Evolutionary conservation across 30 jellyfish, hydroid and myxozoan genomes (phyloP).

Genomic region (Hydra vulgaris): DNA sequence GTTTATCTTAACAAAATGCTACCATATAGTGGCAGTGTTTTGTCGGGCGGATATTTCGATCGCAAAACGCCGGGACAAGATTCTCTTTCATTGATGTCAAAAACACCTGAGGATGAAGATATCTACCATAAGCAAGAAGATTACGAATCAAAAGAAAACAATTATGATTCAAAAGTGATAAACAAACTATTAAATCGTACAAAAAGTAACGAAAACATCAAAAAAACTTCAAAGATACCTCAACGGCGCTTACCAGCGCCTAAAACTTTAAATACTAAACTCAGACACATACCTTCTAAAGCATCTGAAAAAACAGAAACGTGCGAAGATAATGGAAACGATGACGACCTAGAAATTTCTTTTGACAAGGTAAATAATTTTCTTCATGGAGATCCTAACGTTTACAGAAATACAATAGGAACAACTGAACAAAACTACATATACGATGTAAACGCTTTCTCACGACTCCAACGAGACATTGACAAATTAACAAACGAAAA

Average conservation of each 20-base stretch:
- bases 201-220: background rate
- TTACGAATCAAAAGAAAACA: background rate
- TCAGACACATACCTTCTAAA: background rate
- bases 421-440: constrained; percentile 24
- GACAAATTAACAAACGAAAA: constrained; percentile 9
- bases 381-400: constrained; percentile 16
- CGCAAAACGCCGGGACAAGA: constrained; percentile 11
- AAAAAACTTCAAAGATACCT: background rate
- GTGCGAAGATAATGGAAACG: background rate
- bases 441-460: background rate
- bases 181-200: background rate
- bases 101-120: background rate
- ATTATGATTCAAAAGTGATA: background rate
- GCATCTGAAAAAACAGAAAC: background rate
- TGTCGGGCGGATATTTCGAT: constrained; percentile 16
- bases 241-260: background rate
- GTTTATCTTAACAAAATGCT: constrained; percentile 11
- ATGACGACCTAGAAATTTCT: background rate
- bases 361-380: constrained; percentile 14
- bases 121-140: background rate
- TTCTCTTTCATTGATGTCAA: background rate
- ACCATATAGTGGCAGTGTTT: constrained; percentile 11
- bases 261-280: background rate
- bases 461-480: constrained; percentile 1
- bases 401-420: constrained; percentile 3